phyloP scores from a whole-genome alignment of 1,140 invertebrate species.

The Colletes latitarsis region DNA sequence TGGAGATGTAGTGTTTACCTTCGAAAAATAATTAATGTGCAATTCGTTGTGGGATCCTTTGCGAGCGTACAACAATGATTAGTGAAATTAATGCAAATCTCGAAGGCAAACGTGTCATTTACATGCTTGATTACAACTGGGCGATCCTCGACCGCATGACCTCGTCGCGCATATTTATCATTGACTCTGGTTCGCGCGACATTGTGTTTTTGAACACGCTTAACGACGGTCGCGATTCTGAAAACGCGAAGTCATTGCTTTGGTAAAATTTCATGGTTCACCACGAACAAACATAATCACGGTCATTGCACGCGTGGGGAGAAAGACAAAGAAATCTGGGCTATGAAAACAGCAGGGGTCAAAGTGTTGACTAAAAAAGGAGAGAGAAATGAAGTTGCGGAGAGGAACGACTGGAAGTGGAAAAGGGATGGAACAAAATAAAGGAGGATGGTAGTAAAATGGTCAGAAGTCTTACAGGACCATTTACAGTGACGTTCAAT shows the following conservation, averaged over 20 bases:
- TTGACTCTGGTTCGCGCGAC: background rate
- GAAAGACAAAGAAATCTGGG: conserved; percentile 11
- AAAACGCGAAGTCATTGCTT: background rate
- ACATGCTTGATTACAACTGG: conserved; percentile 51
- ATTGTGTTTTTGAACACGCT: conserved; percentile 1
- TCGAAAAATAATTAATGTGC: background rate
- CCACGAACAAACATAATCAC: conserved; percentile 44
- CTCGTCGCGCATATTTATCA: background rate
- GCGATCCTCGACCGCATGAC: background rate
- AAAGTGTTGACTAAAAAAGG: background rate
- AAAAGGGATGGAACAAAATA: background rate
- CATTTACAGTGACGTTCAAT: too few species aligned
- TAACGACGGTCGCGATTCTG: background rate
- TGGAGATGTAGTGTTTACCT: too few species aligned
- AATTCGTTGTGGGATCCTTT: background rate
- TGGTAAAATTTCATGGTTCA: conserved; percentile 32
- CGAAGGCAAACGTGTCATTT: conserved; percentile 52
- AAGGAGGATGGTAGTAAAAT: too few species aligned
- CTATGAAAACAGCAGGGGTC: background rate
- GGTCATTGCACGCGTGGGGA: background rate
- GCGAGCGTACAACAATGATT: conserved; percentile 30
- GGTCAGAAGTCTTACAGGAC: too few species aligned
- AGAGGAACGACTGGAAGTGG: background rate
- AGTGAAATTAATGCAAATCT: conserved; percentile 59
- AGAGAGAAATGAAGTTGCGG: background rate